Conservation (phyloP, 1,140 invertebrate species). For the Archivesica marissinica region DNA sequence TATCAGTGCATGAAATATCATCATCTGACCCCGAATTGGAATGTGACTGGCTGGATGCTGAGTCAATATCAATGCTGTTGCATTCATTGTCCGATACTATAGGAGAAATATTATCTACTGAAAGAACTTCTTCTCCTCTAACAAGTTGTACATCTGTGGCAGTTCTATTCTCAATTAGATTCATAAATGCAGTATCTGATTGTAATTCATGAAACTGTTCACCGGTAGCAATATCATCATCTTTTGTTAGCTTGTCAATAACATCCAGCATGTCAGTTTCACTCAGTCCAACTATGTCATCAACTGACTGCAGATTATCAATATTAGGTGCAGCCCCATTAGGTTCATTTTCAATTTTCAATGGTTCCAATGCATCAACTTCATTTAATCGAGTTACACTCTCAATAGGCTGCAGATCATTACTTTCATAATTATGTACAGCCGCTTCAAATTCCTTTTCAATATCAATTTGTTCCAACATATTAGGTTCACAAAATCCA, state of each 20-base stretch:
- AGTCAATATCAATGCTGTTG: not conserved
- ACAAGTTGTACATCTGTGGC: constrained; percentile 3
- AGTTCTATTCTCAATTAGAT: not conserved
- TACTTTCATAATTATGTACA: too few relatives aligned
- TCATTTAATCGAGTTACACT: not conserved
- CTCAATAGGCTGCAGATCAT: too few relatives aligned
- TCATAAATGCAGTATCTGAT: not conserved
- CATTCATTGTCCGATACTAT: constrained; percentile 25
- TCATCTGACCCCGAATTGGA: constrained; percentile 90
- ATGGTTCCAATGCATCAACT: not conserved
- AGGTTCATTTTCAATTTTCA: not conserved
- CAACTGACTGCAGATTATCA: not conserved
- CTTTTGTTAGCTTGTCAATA: constrained; percentile 51
- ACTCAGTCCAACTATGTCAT: constrained; percentile 34
- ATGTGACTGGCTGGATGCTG: not conserved
- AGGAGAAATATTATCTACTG: constrained; percentile 24
- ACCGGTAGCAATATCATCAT: constrained; percentile 32
- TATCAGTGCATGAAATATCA: constrained; percentile 91
- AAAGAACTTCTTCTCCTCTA: constrained; percentile 29
- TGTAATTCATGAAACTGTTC: not conserved
- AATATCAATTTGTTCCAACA: too few relatives aligned
- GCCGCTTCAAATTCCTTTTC: not conserved
- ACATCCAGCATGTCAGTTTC: constrained; percentile 47
- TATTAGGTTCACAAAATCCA: too few relatives aligned
- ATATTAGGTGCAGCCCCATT: not conserved